Evolutionary conservation across 1,140 invertebrate species (phyloP).

Genomic region (Chionoecetes opilio): DNA sequence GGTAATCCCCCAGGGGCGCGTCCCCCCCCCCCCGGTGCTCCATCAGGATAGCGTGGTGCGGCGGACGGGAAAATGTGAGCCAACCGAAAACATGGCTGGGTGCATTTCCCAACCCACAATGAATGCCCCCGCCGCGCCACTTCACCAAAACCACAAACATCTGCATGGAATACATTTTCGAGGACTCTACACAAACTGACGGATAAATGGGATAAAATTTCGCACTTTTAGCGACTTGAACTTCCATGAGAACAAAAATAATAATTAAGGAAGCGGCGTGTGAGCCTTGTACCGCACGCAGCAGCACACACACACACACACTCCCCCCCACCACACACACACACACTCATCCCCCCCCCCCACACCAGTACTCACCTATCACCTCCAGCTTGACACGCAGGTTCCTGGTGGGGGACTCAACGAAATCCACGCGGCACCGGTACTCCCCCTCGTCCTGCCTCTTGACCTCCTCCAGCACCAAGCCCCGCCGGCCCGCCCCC

Average conservation of each 20-base stretch:
- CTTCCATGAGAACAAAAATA: not conserved
- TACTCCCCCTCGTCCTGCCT: slow-evolving; percentile 90
- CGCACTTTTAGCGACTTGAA: not conserved
- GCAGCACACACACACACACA: not conserved
- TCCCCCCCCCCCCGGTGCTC: not conserved
- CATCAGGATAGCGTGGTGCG: not conserved
- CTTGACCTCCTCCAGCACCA: slow-evolving; percentile 40
- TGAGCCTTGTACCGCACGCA: not conserved
- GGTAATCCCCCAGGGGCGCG: slow-evolving; percentile 3
- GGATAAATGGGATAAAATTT: not conserved
- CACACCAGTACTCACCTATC: slow-evolving; percentile 88
- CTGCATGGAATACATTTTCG: not conserved
- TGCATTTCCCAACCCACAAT: slow-evolving; percentile 28
- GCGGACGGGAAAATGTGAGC: not conserved
- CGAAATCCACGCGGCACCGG: slow-evolving; percentile 93
- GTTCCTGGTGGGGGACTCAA: slow-evolving; percentile 91
- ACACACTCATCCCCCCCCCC: no score
- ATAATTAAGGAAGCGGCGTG: not conserved
- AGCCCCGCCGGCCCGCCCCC: not conserved
- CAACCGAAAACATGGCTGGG: slow-evolving; percentile 6
- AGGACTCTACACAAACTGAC: not conserved
- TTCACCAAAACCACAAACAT: slow-evolving; percentile 1
- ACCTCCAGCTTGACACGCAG: slow-evolving; percentile 90
- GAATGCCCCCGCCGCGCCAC: not conserved
- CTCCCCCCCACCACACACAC: not conserved